phyloP scores from a whole-genome alignment of 1,140 invertebrate genomes.

The Mizuhopecten yessoensis region DNA sequence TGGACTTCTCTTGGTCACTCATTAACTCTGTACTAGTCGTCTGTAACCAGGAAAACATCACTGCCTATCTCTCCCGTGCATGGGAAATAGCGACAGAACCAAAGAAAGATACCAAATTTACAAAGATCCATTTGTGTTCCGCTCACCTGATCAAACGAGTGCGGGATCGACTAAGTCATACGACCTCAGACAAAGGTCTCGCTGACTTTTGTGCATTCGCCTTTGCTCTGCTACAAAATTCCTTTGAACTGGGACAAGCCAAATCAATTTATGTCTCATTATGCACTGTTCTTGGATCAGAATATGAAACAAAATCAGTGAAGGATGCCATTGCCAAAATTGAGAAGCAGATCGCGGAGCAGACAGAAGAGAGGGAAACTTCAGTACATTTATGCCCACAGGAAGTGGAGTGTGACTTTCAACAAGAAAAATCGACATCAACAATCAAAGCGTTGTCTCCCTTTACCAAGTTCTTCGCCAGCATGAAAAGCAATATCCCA shows the following conservation, averaged over 20 bases:
- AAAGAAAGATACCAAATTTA: background rate
- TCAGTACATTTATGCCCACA: too few relatives aligned
- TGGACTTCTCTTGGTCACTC: conserved; percentile 18
- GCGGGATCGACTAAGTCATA: background rate
- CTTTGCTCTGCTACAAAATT: conserved; percentile 42
- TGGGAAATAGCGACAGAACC: background rate
- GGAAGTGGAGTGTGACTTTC: too few relatives aligned
- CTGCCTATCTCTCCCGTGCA: background rate
- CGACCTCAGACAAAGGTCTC: conserved; percentile 40
- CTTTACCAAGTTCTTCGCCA: background rate
- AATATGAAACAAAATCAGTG: background rate
- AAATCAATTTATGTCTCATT: background rate
- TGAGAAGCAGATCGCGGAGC: background rate
- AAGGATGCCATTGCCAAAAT: background rate
- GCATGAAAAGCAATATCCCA: too few relatives aligned
- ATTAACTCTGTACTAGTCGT: background rate
- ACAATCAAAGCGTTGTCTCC: conserved; percentile 39
- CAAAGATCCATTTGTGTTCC: conserved; percentile 4
- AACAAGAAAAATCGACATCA: background rate
- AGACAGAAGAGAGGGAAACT: too few relatives aligned
- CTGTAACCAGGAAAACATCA: conserved; percentile 33
- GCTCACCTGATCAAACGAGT: conserved; percentile 36
- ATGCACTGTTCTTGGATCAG: background rate
- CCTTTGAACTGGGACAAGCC: background rate
- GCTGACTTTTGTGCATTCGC: background rate